phyloP scores from a whole-genome alignment of 2,888 invertebrate genomes.

The Neria commutata region DNA sequence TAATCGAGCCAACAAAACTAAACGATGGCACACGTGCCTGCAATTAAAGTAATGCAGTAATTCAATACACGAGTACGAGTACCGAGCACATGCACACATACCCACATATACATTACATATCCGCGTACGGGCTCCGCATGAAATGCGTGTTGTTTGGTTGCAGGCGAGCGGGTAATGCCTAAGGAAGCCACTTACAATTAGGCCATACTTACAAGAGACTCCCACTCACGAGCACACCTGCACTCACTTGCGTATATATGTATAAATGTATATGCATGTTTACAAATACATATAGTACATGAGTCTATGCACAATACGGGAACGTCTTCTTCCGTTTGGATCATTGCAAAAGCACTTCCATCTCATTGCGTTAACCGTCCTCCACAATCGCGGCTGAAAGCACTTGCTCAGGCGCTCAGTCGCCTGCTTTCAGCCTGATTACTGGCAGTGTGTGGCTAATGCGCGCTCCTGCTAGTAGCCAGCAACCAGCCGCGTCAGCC shows the following conservation, averaged over 20 bases:
- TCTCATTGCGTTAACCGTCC: neutral
- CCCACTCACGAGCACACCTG: too few species aligned
- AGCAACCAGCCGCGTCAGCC: too few species aligned
- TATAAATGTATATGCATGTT: too few species aligned
- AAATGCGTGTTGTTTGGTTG: too few species aligned
- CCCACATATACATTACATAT: neutral
- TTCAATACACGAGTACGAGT: slow-evolving; percentile 35
- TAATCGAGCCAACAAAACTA: slow-evolving; percentile 25
- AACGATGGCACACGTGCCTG: slow-evolving; percentile 44
- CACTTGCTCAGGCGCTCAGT: too few species aligned
- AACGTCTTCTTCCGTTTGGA: neutral
- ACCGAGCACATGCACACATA: neutral
- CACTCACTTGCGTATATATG: too few species aligned
- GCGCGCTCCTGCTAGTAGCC: neutral
- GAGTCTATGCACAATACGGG: too few species aligned
- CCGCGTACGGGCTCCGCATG: neutral
- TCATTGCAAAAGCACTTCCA: slow-evolving; percentile 2
- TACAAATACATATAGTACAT: too few species aligned
- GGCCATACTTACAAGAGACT: slow-evolving; percentile 30
- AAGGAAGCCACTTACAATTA: slow-evolving; percentile 32
- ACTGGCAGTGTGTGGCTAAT: neutral
- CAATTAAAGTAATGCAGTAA: slow-evolving; percentile 51
- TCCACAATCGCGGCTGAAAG: neutral
- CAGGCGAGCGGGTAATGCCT: too few species aligned
- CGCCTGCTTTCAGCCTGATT: too few species aligned